A percentile compares a stretch with the other conserved stretches of the same genome.
Evolutionary conservation across 2,888 invertebrate species (phyloP).

Genomic region (Scaptomyza tumidula): DNA sequence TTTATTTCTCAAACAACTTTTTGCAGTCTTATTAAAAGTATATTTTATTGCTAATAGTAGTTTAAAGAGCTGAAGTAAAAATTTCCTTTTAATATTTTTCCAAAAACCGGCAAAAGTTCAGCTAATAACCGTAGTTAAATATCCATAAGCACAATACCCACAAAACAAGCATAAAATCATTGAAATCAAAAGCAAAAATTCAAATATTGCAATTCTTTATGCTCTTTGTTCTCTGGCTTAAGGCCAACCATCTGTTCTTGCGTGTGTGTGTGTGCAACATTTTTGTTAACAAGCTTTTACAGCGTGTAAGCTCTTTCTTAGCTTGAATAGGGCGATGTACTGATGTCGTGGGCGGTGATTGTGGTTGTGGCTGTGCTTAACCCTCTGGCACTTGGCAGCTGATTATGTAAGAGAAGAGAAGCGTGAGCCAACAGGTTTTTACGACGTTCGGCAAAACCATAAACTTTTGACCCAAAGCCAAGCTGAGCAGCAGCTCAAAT

Average conservation of each 20-base stretch:
- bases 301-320: constrained; percentile 51
- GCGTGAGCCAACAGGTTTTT: constrained; percentile 68
- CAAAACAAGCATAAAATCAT: not conserved
- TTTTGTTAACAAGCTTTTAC: constrained; percentile 64
- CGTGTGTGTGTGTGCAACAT: constrained; percentile 36
- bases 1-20: too few relatives aligned
- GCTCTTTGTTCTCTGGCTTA: constrained; percentile 5
- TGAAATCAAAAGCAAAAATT: not conserved
- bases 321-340: constrained; percentile 5
- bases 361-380: not conserved
- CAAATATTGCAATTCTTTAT: constrained; percentile 7
- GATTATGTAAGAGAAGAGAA: constrained; percentile 47
- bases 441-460: constrained; percentile 67
- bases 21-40: too few relatives aligned
- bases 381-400: constrained; percentile 46
- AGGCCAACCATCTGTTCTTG: constrained; percentile 32
- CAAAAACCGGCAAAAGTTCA: too few relatives aligned
- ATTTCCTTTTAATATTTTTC: too few relatives aligned
- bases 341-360: not conserved
- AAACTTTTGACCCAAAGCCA: constrained; percentile 76
- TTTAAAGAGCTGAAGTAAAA: too few relatives aligned
- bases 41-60: too few relatives aligned
- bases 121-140: too few relatives aligned
- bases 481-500: constrained; percentile 74
- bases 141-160: too few relatives aligned